A percentile compares a stretch with the other conserved stretches of the same genome.
Conservation (phyloP, 1,140 invertebrate genomes). For the Diorhabda sublineata region DNA sequence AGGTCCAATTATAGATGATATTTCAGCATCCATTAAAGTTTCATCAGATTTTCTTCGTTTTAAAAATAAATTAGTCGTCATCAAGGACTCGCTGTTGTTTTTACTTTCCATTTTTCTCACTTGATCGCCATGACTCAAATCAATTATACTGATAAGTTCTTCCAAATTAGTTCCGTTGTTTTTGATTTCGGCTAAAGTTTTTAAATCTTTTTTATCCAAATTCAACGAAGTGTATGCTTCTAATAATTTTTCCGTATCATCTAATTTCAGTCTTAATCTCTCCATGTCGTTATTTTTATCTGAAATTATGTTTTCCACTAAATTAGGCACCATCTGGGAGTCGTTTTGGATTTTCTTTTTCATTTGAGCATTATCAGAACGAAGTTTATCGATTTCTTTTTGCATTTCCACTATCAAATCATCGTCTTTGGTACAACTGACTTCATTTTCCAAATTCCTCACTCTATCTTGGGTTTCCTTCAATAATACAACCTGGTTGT, state of each 20-base stretch:
- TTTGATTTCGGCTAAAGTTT: conserved; percentile 40
- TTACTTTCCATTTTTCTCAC: conserved; percentile 47
- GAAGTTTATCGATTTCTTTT: conserved; percentile 52
- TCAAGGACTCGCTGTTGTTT: conserved; percentile 14
- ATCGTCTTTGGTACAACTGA: conserved; percentile 48
- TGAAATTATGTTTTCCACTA: conserved; percentile 60
- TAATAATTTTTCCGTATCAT: conserved; percentile 51
- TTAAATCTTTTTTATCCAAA: conserved; percentile 52
- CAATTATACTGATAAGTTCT: conserved; percentile 30
- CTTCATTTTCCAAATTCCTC: conserved; percentile 54
- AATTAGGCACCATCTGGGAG: conserved; percentile 51
- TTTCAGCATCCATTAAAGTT: conserved; percentile 44
- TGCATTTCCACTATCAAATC: conserved; percentile 54
- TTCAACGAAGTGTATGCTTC: conserved; percentile 50
- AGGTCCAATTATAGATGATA: conserved; percentile 38
- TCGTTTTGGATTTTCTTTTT: conserved; percentile 50
- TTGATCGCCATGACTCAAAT: conserved; percentile 31
- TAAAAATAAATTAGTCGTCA: conserved; percentile 16
- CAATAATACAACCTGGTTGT: conserved; percentile 49
- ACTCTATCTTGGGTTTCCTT: conserved; percentile 49
- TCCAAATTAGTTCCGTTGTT: conserved; percentile 36
- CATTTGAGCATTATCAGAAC: conserved; percentile 53
- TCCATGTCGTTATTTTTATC: conserved; percentile 68
- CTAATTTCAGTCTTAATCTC: conserved; percentile 53
- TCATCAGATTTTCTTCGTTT: conserved; percentile 49